These are phyloP conservation scores for Physeter macrocephalus DNA, from an alignment of 2,113 vertebrate genomes.

Conservation along the genomic window DNA sequence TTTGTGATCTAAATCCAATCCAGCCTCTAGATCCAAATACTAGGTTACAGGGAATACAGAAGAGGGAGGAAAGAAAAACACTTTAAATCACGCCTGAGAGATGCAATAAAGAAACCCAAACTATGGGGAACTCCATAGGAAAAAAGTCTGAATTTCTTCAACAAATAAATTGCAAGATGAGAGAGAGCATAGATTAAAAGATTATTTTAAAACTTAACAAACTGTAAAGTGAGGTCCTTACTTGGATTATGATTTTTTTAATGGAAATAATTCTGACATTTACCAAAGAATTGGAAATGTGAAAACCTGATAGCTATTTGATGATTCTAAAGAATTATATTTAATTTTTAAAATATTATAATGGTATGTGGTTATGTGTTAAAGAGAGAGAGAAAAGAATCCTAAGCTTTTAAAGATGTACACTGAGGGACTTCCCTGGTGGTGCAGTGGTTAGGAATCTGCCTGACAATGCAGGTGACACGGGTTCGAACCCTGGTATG, in stretches of 20 bases:
- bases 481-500: too few relatives aligned
- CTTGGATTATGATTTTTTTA: too few relatives aligned
- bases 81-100: neutral
- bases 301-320: neutral
- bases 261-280: neutral
- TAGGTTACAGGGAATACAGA: neutral
- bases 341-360: neutral
- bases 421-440: too few relatives aligned
- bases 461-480: too few relatives aligned
- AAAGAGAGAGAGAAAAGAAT: neutral
- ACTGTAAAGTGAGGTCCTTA: too few relatives aligned
- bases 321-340: neutral
- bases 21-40: neutral
- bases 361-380: neutral
- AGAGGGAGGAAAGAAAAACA: neutral
- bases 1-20: neutral
- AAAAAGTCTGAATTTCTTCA: neutral
- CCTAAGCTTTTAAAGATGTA: neutral
- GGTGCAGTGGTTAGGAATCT: too few relatives aligned
- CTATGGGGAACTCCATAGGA: neutral
- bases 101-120: neutral
- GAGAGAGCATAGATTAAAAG: neutral
- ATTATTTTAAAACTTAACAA: too few relatives aligned
- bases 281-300: neutral
- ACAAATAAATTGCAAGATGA: neutral